phyloP scores from a whole-genome alignment of 2,888 invertebrate genomes.

The Dasysyrphus tricinctus region DNA sequence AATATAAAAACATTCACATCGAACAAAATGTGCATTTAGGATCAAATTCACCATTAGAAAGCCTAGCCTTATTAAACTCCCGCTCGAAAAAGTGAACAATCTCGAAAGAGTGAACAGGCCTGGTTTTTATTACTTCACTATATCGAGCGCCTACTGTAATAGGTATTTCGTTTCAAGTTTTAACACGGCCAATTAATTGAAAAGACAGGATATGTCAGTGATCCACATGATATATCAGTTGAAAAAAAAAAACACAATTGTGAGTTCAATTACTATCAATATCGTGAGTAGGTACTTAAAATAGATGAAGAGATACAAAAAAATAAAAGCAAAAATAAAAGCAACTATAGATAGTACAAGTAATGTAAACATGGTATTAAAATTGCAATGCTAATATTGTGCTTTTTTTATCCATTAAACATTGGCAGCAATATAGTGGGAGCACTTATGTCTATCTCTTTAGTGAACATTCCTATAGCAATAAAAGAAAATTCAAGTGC shows the following conservation, averaged over 20 bases:
- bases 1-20: too few species aligned
- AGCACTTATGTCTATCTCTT: not conserved
- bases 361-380: conserved; percentile 37
- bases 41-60: too few species aligned
- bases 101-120: too few species aligned
- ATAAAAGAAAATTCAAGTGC: not conserved
- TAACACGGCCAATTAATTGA: too few species aligned
- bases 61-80: too few species aligned
- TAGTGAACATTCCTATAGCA: not conserved
- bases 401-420: conserved; percentile 24
- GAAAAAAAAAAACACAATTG: not conserved
- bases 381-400: conserved; percentile 45
- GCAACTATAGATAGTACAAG: not conserved
- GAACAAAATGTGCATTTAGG: too few species aligned
- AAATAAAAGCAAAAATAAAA: not conserved
- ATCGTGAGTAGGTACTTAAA: conserved; percentile 18
- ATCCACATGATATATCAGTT: too few species aligned
- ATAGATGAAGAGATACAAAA: not conserved
- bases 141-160: too few species aligned
- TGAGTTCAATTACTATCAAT: conserved; percentile 8
- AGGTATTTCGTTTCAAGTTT: too few species aligned
- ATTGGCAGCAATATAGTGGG: not conserved
- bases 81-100: too few species aligned
- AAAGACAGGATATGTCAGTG: too few species aligned
- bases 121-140: too few species aligned